Evolutionary conservation across 2,797 vertebrate genomes (phyloP), one percentile per base, ranked within the genome.

Genomic region (Falco concolor): DNA sequence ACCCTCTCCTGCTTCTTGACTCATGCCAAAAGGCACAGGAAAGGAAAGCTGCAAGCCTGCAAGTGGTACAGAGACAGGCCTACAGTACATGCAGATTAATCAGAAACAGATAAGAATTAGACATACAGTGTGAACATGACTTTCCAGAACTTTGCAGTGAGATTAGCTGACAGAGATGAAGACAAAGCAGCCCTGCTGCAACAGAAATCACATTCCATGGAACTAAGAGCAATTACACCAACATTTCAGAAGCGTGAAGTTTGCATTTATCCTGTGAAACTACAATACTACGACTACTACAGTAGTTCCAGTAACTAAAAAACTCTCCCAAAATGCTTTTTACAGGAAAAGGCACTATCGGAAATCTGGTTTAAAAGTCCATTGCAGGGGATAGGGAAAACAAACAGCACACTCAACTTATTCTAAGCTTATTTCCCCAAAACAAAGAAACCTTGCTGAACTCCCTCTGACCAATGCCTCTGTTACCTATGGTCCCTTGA

Each of bases 201-300:
- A 49, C 0, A 54, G 49, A 17, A 18, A 54, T 24, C 22, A 54
- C 0, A 0, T n/a, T 54, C 72, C 36, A 24, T 1, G 17, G 69
- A 68, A 44, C 21, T 28, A 44, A 42, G 4, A 61, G 10, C 7
- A 21, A 68, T 11, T 72, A 18, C 8, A 17, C 15, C 21, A 67
- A 52, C 32, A 34, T 27, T 60, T 23, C 30, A 49, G 6, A 45
- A 72, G 24, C 2, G 3, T 32, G 38, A 90, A 84, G 30, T 18
- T 6, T 86, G 50, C 11, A 8, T 56, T 59, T 59, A 7, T 79
- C 65, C 40, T 36, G 12, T 44, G 61, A 75, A 75, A 64, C 40
- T 40, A 40, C 40, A 40, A 40, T 40, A 40, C 40, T 40, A 40
- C 38, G 11, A 38, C 40, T 40, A 40, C 40, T 40, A 40, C 56